These are phyloP conservation scores for Caiman crocodilus DNA, from an alignment of 2,797 vertebrate genomes.

Conservation along the genomic window DNA sequence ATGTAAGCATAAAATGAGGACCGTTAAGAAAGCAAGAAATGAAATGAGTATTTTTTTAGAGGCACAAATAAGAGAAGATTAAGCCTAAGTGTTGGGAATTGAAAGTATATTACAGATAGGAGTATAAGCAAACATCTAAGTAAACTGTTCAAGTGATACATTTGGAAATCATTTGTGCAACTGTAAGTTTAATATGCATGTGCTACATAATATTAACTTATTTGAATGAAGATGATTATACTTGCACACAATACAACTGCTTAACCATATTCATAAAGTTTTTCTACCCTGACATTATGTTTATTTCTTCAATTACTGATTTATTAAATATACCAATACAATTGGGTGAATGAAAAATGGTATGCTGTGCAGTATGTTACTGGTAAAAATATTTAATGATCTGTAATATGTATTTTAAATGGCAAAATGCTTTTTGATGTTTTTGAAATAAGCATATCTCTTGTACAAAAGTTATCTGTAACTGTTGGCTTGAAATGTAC, in stretches of 20 bases:
- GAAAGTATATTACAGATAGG: not conserved
- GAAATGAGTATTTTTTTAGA: not conserved
- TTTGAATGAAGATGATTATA: not conserved
- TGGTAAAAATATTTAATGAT: conserved; percentile 10
- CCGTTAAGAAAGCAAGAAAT: not conserved
- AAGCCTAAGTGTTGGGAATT: not conserved
- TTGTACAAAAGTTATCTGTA: conserved; percentile 33
- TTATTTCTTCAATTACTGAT: not conserved
- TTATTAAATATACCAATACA: not conserved
- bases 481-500: conserved; percentile 69
- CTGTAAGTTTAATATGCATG: not conserved
- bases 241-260: not conserved
- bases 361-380: not conserved
- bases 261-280: not conserved
- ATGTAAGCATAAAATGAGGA: not conserved
- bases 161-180: conserved; percentile 31
- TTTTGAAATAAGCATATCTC: conserved; percentile 28
- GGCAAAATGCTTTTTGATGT: not conserved
- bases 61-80: not conserved
- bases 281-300: not conserved
- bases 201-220: conserved; percentile 13
- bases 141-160: not conserved
- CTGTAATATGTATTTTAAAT: not conserved
- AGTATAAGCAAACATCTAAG: not conserved
- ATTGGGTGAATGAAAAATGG: not conserved